Evolutionary conservation across 2,797 vertebrate species (phyloP).

Genomic region (Pipistrellus nathusii): DNA sequence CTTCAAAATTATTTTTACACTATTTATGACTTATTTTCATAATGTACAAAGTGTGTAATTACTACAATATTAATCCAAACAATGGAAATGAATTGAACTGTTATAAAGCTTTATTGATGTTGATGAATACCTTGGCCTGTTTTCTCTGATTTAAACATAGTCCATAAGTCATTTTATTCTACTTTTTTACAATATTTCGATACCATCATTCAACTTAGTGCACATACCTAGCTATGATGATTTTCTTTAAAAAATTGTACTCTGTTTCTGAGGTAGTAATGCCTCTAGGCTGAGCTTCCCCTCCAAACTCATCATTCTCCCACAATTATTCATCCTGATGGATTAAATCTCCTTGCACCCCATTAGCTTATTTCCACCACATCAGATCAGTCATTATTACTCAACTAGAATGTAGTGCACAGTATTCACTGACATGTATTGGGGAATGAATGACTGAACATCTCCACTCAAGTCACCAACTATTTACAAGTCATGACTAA

Average conservation of each 20-base stretch:
- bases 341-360: background rate
- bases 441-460: background rate
- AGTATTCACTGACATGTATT: background rate
- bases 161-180: background rate
- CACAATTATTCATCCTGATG: background rate
- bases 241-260: background rate
- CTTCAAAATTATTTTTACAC: constrained; percentile 93
- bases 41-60: constrained; percentile 93
- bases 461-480: background rate
- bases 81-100: constrained; percentile 83
- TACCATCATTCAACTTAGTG: background rate
- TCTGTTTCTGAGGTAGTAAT: background rate
- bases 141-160: constrained; percentile 52
- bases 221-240: background rate
- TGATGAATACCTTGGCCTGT: constrained; percentile 61
- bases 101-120: constrained; percentile 82
- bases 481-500: background rate
- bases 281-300: background rate
- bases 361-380: background rate
- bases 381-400: background rate
- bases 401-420: background rate
- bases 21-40: constrained; percentile 93
- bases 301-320: background rate
- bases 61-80: constrained; percentile 89
- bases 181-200: background rate